Conservation (phyloP, 2,888 invertebrate species). For the Platerodrilus igneus region DNA sequence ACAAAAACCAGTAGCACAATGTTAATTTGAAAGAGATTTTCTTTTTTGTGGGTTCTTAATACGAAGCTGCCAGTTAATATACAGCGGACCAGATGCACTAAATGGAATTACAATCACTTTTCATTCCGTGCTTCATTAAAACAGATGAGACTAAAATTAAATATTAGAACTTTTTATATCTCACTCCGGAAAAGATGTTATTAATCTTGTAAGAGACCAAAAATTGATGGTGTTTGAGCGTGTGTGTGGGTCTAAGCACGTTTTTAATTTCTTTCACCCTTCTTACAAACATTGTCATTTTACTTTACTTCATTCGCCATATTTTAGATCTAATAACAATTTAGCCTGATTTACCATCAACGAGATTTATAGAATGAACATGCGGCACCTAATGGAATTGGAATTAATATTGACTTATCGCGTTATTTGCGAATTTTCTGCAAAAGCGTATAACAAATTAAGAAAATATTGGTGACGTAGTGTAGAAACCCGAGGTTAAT, state of each 20-base stretch:
- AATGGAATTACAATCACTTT: conserved; percentile 26
- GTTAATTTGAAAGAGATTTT: conserved; percentile 43
- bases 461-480: conserved; percentile 17
- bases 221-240: conserved; percentile 26
- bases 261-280: conserved; percentile 46
- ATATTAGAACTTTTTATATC: conserved; percentile 13
- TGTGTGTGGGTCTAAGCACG: conserved; percentile 41
- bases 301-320: conserved; percentile 43
- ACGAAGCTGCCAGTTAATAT: conserved; percentile 33
- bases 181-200: conserved; percentile 21
- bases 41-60: conserved; percentile 32
- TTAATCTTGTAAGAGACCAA: conserved; percentile 21
- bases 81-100: conserved; percentile 34
- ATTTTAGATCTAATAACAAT: conserved; percentile 47
- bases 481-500: conserved; percentile 38
- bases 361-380: conserved; percentile 42
- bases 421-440: conserved; percentile 4
- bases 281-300: conserved; percentile 44
- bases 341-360: conserved; percentile 48
- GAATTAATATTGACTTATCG: conserved; percentile 17
- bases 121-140: conserved; percentile 17
- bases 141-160: conserved; percentile 12
- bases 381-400: conserved; percentile 16
- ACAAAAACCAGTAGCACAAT: conserved; percentile 45
- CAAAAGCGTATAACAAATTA: conserved; percentile 12